Base-by-base conservation (phyloP, 2,113 vertebrate genomes). In the Leucopsar rothschildi region DNA sequence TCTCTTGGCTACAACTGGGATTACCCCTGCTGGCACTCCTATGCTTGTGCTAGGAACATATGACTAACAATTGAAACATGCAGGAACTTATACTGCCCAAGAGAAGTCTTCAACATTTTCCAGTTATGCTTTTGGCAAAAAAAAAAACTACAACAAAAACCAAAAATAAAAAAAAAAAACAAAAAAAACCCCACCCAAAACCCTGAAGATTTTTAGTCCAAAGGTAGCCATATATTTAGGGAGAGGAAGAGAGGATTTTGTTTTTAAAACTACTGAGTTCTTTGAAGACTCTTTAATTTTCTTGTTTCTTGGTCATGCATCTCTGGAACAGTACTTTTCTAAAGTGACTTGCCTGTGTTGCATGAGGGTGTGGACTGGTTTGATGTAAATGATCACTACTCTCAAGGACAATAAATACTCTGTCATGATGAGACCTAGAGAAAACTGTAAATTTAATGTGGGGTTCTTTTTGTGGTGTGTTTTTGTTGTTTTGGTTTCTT, bases 101-200 rank as follows among this genome's bases (percentile, higher is more conserved):
- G 47, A 71, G 24, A 55, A 84, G 5, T 17, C 55, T 86, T 63
- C 33, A 69, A 55, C 2, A 1, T 50, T 86, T 90, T 88, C 55
- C 24, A 69, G 44, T 44, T 56, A 27, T 1, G 31, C 1, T 15
- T 77, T 52, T 77, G 39, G 25, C 19, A n/a, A 11, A 27, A 59
- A 28, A 1, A 24, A 3, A 0, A 5, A 9, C 5, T 29, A 45
- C 8, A 64, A 5, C 6, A 31, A 19, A 35, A 37, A 44, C 17
- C 17, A 9, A 44, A 44, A 44, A 6, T 6, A 10, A 47, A 60
- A 69, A 47, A 12, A n/a, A 3, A 0, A 47, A 47, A 22, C 15
- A 15, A 42, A 42, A 42, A 42, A n/a, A n/a, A n/a, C n/a, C n/a
- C n/a, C n/a, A n/a, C n/a, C n/a, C n/a, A 21, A 76, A 61, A 28